A percentile compares a stretch with the other conserved stretches of the same genome.
Evolutionary conservation across 2,113 vertebrate species (phyloP).

Genomic region (Panthera uncia): DNA sequence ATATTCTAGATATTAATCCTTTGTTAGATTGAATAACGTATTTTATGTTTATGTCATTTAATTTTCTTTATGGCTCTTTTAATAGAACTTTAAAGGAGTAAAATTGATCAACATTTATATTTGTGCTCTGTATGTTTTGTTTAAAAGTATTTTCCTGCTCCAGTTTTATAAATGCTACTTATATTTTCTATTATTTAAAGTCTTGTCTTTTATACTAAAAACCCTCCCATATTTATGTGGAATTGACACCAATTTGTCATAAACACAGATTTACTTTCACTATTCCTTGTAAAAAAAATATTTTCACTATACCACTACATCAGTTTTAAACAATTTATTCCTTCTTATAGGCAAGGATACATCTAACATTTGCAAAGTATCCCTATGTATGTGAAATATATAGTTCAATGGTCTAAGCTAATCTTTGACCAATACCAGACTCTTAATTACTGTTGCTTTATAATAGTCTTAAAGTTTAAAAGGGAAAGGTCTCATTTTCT

Average conservation of each 20-base stretch:
- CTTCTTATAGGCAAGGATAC: not conserved
- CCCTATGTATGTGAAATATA: not conserved
- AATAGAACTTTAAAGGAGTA: not conserved
- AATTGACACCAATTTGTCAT: not conserved
- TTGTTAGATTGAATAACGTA: not conserved
- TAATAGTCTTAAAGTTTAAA: not conserved
- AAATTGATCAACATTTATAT: not conserved
- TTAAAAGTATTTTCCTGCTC: not conserved
- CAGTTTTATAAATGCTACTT: not conserved
- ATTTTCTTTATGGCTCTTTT: not conserved
- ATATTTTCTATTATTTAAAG: not conserved
- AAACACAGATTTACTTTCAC: not conserved
- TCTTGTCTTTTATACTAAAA: not conserved
- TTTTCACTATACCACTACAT: not conserved
- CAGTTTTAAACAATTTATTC: not conserved
- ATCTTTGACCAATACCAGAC: not conserved
- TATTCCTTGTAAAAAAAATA: not conserved
- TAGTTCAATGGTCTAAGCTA: not conserved
- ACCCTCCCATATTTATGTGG: not conserved
- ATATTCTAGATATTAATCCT: not conserved
- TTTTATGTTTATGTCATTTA: not conserved
- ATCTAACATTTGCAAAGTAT: not conserved
- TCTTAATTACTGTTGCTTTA: not conserved
- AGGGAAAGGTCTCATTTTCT: not conserved
- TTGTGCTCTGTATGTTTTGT: not conserved